Base-by-base conservation (phyloP, 2,888 invertebrate species). In the Eristalis pertinax region DNA sequence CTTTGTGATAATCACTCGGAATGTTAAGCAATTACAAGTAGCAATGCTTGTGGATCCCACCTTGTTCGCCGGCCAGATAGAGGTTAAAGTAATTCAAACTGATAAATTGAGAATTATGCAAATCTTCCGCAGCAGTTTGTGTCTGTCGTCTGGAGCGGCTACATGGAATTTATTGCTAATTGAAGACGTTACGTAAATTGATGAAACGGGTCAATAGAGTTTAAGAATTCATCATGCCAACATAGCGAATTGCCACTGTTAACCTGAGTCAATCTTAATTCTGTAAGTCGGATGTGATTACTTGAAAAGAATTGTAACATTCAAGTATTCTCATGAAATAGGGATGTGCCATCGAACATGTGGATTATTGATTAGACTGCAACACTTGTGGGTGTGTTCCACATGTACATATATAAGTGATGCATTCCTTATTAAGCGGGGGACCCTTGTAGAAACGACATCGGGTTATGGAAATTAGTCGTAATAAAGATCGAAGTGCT, bases 41-140 rank as follows among this genome's bases (percentile, higher is more conserved):
- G 41, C 75, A 86, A 60, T 43, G 69, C 19, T 50, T 8, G 50
- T 7, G n/a, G 50, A 50, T 50, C 50, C 50, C 50, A 50, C 50
- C 50, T 50, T 50, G 19, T 19, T 50, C 8, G 50, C 19, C 50
- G n/a, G 50, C 60, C 58, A 65, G 74, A 78, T 70, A 65, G 65
- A 75, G 70, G 65, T 65, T 56, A 64, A 74, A 75, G 74, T 70
- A 70, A 75, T 70, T 86, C 70, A 86, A 24, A 73, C 64, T 73
- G 73, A 69, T 75, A 78, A 86, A 86, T 86, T 86, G 86, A 83
- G 67, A 86, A 86, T 86, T 86, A 86, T 86, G 86, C 86, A 86
- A 86, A 86, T 86, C 83, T 82, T 26, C 77, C 15, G 85, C 68
- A 50, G 24, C 26, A 29, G 60, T 22, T 50, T 38, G 64, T 26